A percentile compares a stretch with the other conserved stretches of the same genome.
phyloP scores from a whole-genome alignment of 1,140 invertebrate genomes.

The Asobara japonica region DNA sequence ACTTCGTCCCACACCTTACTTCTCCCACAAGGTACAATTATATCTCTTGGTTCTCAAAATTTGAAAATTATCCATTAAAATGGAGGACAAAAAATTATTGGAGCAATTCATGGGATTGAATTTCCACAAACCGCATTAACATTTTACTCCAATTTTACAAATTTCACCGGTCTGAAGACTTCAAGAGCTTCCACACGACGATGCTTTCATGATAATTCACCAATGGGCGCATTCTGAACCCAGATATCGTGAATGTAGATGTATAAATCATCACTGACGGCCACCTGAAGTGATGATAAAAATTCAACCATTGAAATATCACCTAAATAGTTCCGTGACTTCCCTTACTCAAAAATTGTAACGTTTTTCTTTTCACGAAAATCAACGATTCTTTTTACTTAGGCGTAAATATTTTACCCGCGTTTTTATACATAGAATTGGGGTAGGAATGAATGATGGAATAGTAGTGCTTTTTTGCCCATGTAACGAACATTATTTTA shows the following conservation, averaged over 20 bases:
- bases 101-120: not conserved
- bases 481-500: no score
- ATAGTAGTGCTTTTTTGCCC: no score
- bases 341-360: no score
- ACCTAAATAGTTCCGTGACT: no score
- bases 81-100: not conserved
- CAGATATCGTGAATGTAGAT: slow-evolving; percentile 96
- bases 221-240: slow-evolving; percentile 97
- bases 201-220: slow-evolving; percentile 86
- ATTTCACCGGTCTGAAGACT: not conserved
- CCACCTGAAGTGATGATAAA: slow-evolving; percentile 77
- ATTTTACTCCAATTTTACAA: not conserved
- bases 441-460: no score
- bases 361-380: slow-evolving; percentile 28
- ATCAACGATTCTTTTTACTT: no score
- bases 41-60: not conserved
- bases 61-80: not conserved
- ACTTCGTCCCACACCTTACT: not conserved
- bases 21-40: not conserved
- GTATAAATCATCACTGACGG: slow-evolving; percentile 94
- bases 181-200: not conserved
- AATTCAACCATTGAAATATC: not conserved
- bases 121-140: not conserved
- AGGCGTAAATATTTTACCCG: no score
- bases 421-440: no score